phyloP scores from a whole-genome alignment of 2,888 invertebrate genomes.

The Bellardia pandia region DNA sequence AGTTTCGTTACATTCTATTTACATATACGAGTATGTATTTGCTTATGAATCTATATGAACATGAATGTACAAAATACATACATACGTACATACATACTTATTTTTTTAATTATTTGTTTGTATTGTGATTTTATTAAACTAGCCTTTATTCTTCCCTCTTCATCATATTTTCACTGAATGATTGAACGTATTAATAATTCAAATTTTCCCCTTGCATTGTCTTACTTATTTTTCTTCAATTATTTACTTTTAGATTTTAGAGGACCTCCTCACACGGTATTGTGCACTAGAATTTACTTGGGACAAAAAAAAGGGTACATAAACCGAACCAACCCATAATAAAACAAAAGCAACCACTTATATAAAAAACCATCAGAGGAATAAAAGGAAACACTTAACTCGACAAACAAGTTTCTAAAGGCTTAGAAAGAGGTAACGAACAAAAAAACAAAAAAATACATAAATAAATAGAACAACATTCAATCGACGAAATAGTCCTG shows the following conservation, averaged over 20 bases:
- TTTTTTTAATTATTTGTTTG: too few species aligned
- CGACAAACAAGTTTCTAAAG: neutral
- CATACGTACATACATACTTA: too few species aligned
- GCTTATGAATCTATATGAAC: too few species aligned
- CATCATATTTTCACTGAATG: constrained; percentile 11
- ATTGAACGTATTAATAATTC: constrained; percentile 47
- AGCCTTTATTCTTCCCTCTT: neutral
- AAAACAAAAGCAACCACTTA: constrained; percentile 29
- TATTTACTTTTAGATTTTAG: constrained; percentile 34
- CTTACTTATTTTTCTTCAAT: neutral
- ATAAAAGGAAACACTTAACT: constrained; percentile 4
- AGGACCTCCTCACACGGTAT: constrained; percentile 25
- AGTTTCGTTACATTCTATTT: too few species aligned
- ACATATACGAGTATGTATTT: too few species aligned
- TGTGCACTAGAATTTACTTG: neutral
- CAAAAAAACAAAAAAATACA: constrained; percentile 2
- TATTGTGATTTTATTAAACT: too few species aligned
- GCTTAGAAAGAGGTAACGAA: constrained; percentile 11
- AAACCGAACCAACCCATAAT: constrained; percentile 6
- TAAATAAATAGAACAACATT: constrained; percentile 31
- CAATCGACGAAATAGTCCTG: neutral
- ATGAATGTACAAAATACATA: too few species aligned
- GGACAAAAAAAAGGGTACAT: constrained; percentile 25
- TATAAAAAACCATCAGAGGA: constrained; percentile 31
- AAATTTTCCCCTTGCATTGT: constrained; percentile 15